A percentile compares a stretch with the other conserved stretches of the same genome.
phyloP scores from a whole-genome alignment of 2,888 invertebrate species.

The Xestia ashworthii region DNA sequence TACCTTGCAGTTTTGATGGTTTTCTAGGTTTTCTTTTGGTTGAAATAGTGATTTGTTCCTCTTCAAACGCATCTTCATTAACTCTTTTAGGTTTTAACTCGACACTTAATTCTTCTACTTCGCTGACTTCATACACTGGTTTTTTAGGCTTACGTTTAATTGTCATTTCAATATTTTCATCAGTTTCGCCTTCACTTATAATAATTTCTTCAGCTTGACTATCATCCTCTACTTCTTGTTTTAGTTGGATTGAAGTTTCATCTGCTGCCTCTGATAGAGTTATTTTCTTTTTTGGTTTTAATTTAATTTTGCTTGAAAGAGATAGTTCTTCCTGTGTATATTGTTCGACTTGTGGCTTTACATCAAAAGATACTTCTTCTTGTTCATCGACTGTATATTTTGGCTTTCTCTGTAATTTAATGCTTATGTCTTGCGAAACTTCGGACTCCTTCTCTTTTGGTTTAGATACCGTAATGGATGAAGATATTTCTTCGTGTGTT shows the following conservation, averaged over 20 bases:
- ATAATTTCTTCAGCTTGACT: constrained; percentile 92
- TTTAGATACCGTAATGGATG: constrained; percentile 79
- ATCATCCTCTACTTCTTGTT: constrained; percentile 92
- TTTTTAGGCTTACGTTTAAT: constrained; percentile 89
- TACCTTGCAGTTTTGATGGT: constrained; percentile 92
- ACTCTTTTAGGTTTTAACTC: constrained; percentile 88
- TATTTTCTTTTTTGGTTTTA: constrained; percentile 92
- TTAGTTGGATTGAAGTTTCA: constrained; percentile 92
- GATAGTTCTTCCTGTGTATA: constrained; percentile 94
- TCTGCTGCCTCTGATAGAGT: constrained; percentile 93
- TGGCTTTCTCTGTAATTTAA: constrained; percentile 93
- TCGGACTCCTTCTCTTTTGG: constrained; percentile 83
- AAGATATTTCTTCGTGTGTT: constrained; percentile 82
- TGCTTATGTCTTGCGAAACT: constrained; percentile 91
- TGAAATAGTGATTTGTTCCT: constrained; percentile 93
- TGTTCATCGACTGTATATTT: constrained; percentile 92
- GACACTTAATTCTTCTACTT: constrained; percentile 91
- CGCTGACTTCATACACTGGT: constrained; percentile 91
- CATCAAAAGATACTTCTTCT: constrained; percentile 90
- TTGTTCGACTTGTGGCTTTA: constrained; percentile 82
- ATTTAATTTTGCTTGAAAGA: constrained; percentile 93
- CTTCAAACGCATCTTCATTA: constrained; percentile 89
- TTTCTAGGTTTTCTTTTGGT: constrained; percentile 92
- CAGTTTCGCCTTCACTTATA: constrained; percentile 91
- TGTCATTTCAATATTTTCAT: constrained; percentile 90